phyloP scores from a whole-genome alignment of 2,113 vertebrate species.

The Macquaria ambigua region DNA sequence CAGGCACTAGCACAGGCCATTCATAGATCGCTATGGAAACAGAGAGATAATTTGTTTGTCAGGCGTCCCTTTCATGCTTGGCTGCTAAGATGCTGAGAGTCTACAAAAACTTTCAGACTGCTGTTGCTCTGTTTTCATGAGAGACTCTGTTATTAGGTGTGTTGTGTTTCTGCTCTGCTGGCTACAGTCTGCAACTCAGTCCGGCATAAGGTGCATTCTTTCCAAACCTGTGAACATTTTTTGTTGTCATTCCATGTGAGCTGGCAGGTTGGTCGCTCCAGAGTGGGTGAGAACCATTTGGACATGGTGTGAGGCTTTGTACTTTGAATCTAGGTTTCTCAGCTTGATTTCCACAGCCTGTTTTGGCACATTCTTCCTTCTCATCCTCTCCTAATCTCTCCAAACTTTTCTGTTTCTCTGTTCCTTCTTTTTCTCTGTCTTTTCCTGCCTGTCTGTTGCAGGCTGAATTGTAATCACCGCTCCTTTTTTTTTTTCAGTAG shows the following conservation, averaged over 20 bases:
- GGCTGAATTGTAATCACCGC: not conserved
- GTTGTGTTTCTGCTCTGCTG: conserved; percentile 52
- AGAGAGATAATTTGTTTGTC: conserved; percentile 74
- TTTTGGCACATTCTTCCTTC: conserved; percentile 55
- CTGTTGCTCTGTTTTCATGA: conserved; percentile 47
- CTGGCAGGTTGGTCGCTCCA: conserved; percentile 41
- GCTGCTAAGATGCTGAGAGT: conserved; percentile 61
- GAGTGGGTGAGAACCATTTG: conserved; percentile 62
- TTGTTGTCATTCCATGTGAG: conserved; percentile 55
- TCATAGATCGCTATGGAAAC: conserved; percentile 81
- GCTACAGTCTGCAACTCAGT: conserved; percentile 22
- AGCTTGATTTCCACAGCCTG: conserved; percentile 58
- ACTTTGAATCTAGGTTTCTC: conserved; percentile 61
- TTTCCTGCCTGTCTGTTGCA: conserved; percentile 16
- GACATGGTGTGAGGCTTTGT: conserved; percentile 67
- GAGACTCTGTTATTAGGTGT: conserved; percentile 50
- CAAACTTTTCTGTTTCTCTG: conserved; percentile 36
- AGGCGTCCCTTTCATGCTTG: conserved; percentile 68
- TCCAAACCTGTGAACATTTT: conserved; percentile 54
- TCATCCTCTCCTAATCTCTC: conserved; percentile 41
- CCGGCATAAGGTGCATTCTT: conserved; percentile 37
- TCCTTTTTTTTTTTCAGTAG: not conserved
- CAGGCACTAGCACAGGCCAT: conserved; percentile 69
- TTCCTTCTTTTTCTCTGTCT: not conserved
- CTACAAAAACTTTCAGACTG: conserved; percentile 61